A percentile compares a stretch with the other conserved stretches of the same genome.
Conservation (phyloP, 2,113 vertebrate species). For the Arvicanthis niloticus region DNA sequence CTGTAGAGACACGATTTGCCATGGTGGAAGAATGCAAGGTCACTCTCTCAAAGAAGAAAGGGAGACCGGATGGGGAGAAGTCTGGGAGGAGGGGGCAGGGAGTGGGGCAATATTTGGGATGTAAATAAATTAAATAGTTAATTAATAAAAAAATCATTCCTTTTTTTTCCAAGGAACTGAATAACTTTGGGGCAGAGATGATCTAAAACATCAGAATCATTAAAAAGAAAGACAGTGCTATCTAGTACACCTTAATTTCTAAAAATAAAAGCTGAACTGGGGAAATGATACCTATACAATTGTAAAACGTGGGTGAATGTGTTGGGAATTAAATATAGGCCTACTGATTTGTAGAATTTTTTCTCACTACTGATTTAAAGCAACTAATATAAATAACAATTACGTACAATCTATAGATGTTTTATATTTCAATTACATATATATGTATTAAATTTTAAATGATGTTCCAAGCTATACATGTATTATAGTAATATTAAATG, state of each 20-base stretch:
- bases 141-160: no score
- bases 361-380: background rate
- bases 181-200: no score
- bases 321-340: background rate
- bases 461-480: background rate
- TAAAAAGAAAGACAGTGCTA: background rate
- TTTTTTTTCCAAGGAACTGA: background rate
- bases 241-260: background rate
- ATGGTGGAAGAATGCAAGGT: no score
- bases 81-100: no score
- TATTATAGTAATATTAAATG: background rate
- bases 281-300: background rate
- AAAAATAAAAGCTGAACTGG: background rate
- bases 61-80: no score
- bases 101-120: no score
- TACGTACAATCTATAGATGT: no score
- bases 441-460: background rate
- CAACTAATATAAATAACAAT: background rate
- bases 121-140: no score
- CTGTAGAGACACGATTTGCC: no score
- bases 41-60: no score
- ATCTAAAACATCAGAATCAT: background rate
- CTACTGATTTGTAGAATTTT: background rate
- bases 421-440: background rate
- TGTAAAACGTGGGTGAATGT: background rate